Evolutionary conservation across 2,888 invertebrate species (phyloP), one percentile per base, ranked within the genome.

Genomic region (Lampropteryx suffumata): DNA sequence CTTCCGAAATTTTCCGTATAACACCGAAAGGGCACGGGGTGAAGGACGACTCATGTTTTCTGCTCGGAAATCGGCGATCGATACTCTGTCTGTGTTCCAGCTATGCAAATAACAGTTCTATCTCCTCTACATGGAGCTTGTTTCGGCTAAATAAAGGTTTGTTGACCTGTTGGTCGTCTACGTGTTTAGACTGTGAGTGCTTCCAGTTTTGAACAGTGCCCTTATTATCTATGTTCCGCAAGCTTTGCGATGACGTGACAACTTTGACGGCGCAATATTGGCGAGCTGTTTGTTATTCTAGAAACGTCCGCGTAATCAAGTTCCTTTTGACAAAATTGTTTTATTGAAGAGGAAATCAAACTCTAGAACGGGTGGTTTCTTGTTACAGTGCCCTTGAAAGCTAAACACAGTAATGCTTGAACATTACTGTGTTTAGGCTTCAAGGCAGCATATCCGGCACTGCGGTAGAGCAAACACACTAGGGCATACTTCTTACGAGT

Each of bases 21-120:
- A 68, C 61, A 69, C 61, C 47, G 53, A 71, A 87, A 87, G 87
- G 87, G 78, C 85, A 86, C 75, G 77, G 70, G 87, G 86, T 86
- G 86, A 87, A 86, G 86, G 87, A 84, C 87, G 80, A 70, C 49
- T 59, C 56, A 50, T 61, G 69, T 61, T 47, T 43, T 73, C 69
- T 69, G 76, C 69, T 67, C 68, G 72, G 59, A 65, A 68, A 67
- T 67, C 49, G 53, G 34, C 78, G 86, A 85, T 88, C 88, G 87
- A 88, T 88, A 86, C 69, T 45, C 36, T 41, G 69, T 69, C 65
- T 61, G 55, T 60, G 30, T 30, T 10, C 36, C 43, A 24, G 47
- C 11, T 63, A 55, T 50, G 50, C 67, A 45, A 71, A 69, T 51
- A 50, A 47, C 48, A 44, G 55, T 69, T 61, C 58, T 73, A 58